Evolutionary conservation across 2,888 invertebrate genomes (phyloP), one percentile per base, ranked within the genome.

Genomic region (Abscondita cerata): DNA sequence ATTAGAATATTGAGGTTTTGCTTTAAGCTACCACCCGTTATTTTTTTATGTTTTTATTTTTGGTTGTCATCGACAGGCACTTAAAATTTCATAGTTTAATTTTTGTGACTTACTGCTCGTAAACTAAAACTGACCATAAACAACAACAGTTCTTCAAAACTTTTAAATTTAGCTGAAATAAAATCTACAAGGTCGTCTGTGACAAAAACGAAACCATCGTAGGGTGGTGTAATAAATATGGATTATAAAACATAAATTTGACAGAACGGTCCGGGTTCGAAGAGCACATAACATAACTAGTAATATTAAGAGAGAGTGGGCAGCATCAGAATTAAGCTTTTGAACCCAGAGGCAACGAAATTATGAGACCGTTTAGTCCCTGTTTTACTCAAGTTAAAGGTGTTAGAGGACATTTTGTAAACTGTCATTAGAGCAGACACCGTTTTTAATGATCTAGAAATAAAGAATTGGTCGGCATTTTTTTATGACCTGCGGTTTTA

Each of bases 211-310:
- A 52, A 64, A 63, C 62, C 61, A 65, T 63, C 59, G 68, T 67
- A 68, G 71, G 70, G 69, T 68, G 71, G 66, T 64, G 70, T 69
- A 69, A 73, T 73, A 74, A 74, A 74, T 73, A 66, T 56, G 68
- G 74, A 74, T 74, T 74, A 74, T 70, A 71, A 69, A 72, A 68
- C 69, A 70, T 69, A 71, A 71, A 71, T 72, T 72, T 74, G 73
- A 74, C 73, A 74, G 70, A 68, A 68, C 64, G 66, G 67, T 66
- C 63, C 67, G 61, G 64, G 58, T 65, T 59, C 47, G 33, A 31
- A 51, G 46, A 52, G 54, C 56, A 50, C 56, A 33, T 20, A 16
- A 50, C 38, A 46, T 36, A 52, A 52, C 31, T 15, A 18, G 11
- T 13, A 50, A 48, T 25, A 25, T 25, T 25, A 40, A 36, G 51